A percentile compares a stretch with the other conserved stretches of the same genome.
Conservation (phyloP, 2,888 invertebrate genomes). For the Eudasyphora cyanicolor region DNA sequence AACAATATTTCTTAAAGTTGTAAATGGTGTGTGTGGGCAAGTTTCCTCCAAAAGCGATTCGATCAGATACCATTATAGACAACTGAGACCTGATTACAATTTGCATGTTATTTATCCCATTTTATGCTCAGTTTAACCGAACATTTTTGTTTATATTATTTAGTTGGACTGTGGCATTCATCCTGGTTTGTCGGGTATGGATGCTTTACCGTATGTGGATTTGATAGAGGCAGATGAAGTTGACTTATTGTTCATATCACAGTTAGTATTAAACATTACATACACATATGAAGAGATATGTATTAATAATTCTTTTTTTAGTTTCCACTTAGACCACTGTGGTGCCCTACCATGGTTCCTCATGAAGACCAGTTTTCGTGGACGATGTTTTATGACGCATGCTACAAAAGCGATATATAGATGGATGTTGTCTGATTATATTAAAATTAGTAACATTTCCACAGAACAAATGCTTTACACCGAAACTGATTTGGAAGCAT, state of each 20-base stretch:
- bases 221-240: conserved; percentile 98
- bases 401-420: conserved; percentile 99
- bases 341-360: conserved; percentile 99
- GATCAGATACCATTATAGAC: no score
- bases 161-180: conserved; percentile 97
- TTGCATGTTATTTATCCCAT: no score
- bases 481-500: conserved; percentile 97
- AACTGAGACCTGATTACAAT: conserved; percentile 23
- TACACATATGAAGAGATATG: rapidly evolving
- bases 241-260: conserved; percentile 95
- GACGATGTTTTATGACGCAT: conserved; percentile 99
- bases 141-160: not conserved
- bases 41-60: no score
- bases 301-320: conserved; percentile 77
- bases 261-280: conserved; percentile 83
- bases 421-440: conserved; percentile 99
- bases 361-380: conserved; percentile 97
- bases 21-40: no score
- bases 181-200: conserved; percentile 98
- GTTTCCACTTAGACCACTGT: conserved; percentile 99
- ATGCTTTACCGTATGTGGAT: conserved; percentile 98
- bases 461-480: conserved; percentile 98
- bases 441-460: conserved; percentile 98
- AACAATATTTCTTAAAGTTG: no score
- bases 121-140: not conserved